Evolutionary conservation across 2,888 invertebrate genomes (phyloP).

Genomic region (Sarcophaga caerulescens): DNA sequence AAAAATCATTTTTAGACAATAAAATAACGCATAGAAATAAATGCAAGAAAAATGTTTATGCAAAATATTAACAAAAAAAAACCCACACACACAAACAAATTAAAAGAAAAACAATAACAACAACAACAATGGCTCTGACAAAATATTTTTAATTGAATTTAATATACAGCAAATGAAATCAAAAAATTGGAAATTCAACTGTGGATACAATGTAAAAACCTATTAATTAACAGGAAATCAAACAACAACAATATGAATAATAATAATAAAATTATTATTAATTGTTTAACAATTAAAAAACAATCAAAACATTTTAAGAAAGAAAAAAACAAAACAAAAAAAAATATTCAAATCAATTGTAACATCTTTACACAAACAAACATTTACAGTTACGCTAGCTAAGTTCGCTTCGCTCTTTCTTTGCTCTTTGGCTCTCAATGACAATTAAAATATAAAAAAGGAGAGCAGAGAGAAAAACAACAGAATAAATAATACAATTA

Average conservation of each 20-base stretch:
- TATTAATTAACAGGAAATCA: slow-evolving; percentile 34
- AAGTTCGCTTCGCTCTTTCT: no score
- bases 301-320: slow-evolving; percentile 42
- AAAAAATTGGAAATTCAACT: background rate
- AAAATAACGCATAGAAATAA: slow-evolving; percentile 28
- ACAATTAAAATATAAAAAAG: background rate
- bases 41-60: slow-evolving; percentile 15
- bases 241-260: background rate
- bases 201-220: slow-evolving; percentile 1
- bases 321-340: background rate
- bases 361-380: background rate
- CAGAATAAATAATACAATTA: background rate
- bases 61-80: slow-evolving; percentile 16
- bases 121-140: background rate
- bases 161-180: background rate
- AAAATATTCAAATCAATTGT: background rate
- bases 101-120: slow-evolving; percentile 19
- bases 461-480: background rate
- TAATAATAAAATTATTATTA: slow-evolving; percentile 35
- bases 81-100: slow-evolving; percentile 21
- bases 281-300: slow-evolving; percentile 43
- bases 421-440: background rate
- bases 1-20: slow-evolving; percentile 27
- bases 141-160: slow-evolving; percentile 42
- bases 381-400: background rate